Base-by-base conservation (phyloP, 2,113 vertebrate species). In the Cyanoramphus novaezelandiae region DNA sequence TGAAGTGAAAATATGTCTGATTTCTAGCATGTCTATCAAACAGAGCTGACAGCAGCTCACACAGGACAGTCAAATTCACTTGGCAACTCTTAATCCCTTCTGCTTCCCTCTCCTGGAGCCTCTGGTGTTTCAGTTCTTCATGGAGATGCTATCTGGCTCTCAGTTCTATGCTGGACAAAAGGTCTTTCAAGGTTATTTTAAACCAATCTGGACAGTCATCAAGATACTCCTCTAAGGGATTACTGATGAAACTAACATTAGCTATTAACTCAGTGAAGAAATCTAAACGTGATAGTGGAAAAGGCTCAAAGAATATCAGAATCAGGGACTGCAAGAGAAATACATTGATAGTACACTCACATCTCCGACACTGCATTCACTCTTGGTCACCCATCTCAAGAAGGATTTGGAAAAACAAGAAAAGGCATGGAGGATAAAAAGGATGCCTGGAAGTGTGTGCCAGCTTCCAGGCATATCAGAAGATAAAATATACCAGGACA, bases 351-450 rank as follows among this genome's bases (percentile, higher is more conserved):
- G 59, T 25, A 64, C 2, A 1, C 29, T 93, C 59, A 59, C 80
- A 95, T 71, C 80, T 59, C 31, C 57, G 62, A 50, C 7, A 31
- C 33, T 68, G 80, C 44, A 28, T 68, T 75, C 20, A 9, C 20
- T 91, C 29, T 46, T 84, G 62, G 72, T 76, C 60, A 86, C 35
- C 9, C 11, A 37, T 25, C 77, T 64, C 43, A 76, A 55, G 55
- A 72, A 86, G 52, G 69, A 87, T 84, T 91, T 91, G 18, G 52
- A 87, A 91, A 88, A 91, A 84, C 18, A 94, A 86, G 60, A 94
- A 91, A 82, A 89, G 55, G 62, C 33, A 82, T 10, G 0, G 6
- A 87, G 17, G 81, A 92, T 91, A 88, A 94, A 88, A 94, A 83
- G 24, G 50, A 88, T 55, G 46, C n/a, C 60, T 86, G 17, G 43